These are phyloP conservation scores for Cydia pomonella DNA, from an alignment of 1,140 invertebrate species.

Conservation along the genomic window DNA sequence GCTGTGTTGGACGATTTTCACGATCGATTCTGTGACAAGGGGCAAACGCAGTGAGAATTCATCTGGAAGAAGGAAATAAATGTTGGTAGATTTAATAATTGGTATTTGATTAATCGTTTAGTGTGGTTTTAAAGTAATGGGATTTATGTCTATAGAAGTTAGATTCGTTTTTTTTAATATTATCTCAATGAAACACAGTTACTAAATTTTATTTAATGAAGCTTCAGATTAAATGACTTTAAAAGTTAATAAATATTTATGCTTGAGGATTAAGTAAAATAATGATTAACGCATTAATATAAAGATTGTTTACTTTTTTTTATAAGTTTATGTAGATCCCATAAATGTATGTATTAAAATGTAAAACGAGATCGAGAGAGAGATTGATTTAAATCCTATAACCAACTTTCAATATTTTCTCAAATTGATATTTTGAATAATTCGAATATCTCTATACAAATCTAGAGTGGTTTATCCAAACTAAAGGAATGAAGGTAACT, in stretches of 20 bases:
- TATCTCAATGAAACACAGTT: too few relatives aligned
- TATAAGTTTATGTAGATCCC: too few relatives aligned
- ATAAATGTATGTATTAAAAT: not conserved
- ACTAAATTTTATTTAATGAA: too few relatives aligned
- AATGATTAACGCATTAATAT: too few relatives aligned
- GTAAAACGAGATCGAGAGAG: not conserved
- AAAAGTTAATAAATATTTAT: too few relatives aligned
- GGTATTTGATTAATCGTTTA: slow-evolving; percentile 46
- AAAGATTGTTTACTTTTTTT: too few relatives aligned
- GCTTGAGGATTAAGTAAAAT: too few relatives aligned
- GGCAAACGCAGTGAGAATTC: slow-evolving; percentile 29
- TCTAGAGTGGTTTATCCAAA: not conserved
- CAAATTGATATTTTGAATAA: slow-evolving; percentile 10
- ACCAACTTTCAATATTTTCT: not conserved
- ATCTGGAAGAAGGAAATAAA: slow-evolving; percentile 43
- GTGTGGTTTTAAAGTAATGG: slow-evolving; percentile 11
- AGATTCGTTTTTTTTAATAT: not conserved
- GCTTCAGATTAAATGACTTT: too few relatives aligned
- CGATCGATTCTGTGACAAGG: slow-evolving; percentile 38
- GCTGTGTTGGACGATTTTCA: slow-evolving; percentile 45
- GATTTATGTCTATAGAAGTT: not conserved
- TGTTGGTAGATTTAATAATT: slow-evolving; percentile 43
- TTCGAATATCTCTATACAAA: slow-evolving; percentile 4
- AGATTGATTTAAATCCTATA: not conserved
- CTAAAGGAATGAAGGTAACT: not conserved